Percentiles rank a stretch among this genome's conserved stretches.
These are phyloP conservation scores for Cydia strobilella DNA, from an alignment of 1,140 invertebrate genomes.

Conservation along the genomic window DNA sequence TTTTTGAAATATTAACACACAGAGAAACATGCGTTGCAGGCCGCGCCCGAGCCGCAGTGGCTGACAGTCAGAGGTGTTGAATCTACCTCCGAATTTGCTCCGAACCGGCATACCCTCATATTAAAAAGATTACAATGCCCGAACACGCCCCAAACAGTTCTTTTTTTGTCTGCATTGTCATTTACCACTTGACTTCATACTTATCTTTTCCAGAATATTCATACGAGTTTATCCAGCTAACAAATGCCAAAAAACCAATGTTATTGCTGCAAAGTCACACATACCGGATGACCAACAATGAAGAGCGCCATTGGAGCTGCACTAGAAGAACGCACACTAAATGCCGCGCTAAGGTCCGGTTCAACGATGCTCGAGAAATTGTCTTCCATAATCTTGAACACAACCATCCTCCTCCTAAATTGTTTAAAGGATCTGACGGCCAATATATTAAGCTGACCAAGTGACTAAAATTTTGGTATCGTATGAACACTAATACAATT, in stretches of 20 bases:
- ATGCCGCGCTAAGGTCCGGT: constrained; percentile 34
- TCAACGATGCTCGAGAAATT: constrained; percentile 33
- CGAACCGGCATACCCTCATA: no score
- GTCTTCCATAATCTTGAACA: constrained; percentile 37
- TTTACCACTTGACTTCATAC: no score
- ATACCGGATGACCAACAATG: neutral
- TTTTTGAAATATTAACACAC: no score
- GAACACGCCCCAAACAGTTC: no score
- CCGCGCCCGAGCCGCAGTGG: no score
- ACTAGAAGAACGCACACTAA: constrained; percentile 23
- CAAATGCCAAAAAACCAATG: neutral
- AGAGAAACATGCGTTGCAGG: no score
- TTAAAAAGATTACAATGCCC: no score
- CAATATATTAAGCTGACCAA: neutral
- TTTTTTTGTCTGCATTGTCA: no score
- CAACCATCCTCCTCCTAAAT: constrained; percentile 40
- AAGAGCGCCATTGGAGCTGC: constrained; percentile 27
- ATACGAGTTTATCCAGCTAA: neutral
- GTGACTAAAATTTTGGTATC: no score
- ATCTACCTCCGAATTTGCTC: no score
- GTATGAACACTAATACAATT: no score
- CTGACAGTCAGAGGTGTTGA: no score
- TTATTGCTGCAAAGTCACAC: neutral
- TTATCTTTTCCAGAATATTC: neutral
- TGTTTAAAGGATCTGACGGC: neutral